Evolutionary conservation across 2,797 vertebrate species (phyloP).

Genomic region (Calcarius lapponicus): DNA sequence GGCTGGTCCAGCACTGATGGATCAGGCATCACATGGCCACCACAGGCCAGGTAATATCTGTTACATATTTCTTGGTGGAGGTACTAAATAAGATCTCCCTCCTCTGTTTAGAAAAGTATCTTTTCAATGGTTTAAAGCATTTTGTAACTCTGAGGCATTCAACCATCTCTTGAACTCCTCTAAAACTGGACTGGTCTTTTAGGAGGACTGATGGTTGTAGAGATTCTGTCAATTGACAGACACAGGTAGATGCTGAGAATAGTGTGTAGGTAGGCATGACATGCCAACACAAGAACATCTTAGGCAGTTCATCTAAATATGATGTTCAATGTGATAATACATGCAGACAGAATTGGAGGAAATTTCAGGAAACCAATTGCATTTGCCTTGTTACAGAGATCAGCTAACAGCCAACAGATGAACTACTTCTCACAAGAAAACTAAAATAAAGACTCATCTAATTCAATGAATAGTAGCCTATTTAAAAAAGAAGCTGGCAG

Average conservation of each 20-base stretch:
- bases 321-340: not conserved
- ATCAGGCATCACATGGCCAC: not conserved
- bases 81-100: not conserved
- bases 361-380: not conserved
- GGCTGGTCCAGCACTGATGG: not conserved
- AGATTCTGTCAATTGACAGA: not conserved
- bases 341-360: not conserved
- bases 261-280: not conserved
- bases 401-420: not conserved
- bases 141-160: not conserved
- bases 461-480: not conserved
- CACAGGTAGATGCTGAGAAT: not conserved
- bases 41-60: not conserved
- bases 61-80: fast-evolving
- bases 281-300: not conserved
- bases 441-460: not conserved
- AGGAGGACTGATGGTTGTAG: no score
- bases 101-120: not conserved
- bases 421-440: not conserved
- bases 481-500: not conserved
- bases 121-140: not conserved
- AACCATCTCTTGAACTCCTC: not conserved
- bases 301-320: not conserved
- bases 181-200: not conserved
- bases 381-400: not conserved